Conservation (phyloP, 1,140 invertebrate genomes). For the Drosophila erecta region DNA sequence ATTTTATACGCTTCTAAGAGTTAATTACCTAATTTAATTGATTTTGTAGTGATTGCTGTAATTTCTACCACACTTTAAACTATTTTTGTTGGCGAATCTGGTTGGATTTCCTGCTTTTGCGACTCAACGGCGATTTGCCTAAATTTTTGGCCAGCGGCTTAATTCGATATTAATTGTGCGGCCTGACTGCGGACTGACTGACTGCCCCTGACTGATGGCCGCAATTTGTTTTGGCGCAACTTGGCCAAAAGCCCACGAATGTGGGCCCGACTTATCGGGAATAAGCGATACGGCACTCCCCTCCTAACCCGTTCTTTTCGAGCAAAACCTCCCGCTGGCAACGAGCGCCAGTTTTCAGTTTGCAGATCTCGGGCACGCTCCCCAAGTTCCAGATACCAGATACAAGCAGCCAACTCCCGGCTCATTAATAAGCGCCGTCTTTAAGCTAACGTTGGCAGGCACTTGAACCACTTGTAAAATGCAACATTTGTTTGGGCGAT, state of each 20-base stretch:
- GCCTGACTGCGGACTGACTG: constrained; percentile 37
- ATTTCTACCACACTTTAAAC: background rate
- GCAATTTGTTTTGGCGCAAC: constrained; percentile 61
- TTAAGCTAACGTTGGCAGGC: constrained; percentile 67
- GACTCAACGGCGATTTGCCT: constrained; percentile 58
- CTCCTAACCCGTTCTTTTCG: background rate
- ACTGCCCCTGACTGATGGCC: constrained; percentile 63
- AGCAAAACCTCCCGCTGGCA: constrained; percentile 28
- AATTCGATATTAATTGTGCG: constrained; percentile 77
- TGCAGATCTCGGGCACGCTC: constrained; percentile 35
- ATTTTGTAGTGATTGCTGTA: background rate
- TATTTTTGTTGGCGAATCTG: constrained; percentile 18
- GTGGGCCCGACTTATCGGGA: constrained; percentile 23
- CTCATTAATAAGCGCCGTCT: constrained; percentile 81
- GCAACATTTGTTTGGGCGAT: constrained; percentile 84
- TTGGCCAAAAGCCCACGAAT: constrained; percentile 39
- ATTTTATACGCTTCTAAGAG: too few relatives aligned
- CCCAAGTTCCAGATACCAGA: constrained; percentile 36
- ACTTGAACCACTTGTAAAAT: constrained; percentile 83
- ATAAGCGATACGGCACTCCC: constrained; percentile 31
- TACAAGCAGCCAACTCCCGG: constrained; percentile 26
- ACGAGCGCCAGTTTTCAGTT: constrained; percentile 18
- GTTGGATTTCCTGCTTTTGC: constrained; percentile 35
- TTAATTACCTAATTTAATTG: background rate
- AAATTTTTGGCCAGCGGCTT: constrained; percentile 61